Evolutionary conservation across 1,140 invertebrate species (phyloP), one percentile per base, ranked within the genome.

Genomic region (Batillaria attramentaria): DNA sequence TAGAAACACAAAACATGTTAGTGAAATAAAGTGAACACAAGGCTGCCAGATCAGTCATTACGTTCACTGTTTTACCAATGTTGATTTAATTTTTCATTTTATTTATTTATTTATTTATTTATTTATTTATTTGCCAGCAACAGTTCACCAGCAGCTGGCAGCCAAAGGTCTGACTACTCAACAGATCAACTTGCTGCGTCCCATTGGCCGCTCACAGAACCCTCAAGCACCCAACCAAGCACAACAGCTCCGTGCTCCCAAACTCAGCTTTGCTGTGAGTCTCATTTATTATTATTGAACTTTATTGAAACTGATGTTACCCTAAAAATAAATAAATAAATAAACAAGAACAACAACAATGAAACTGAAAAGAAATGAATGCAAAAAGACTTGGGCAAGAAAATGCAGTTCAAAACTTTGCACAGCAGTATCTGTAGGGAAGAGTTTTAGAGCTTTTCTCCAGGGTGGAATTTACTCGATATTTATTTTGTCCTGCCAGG

Each of bases 141-240:
- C 82, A 43, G 87, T 85, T 39, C 87, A 84, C 70, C 87, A 85
- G 78, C 87, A 85, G 73, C 79, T 84, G 76, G 81, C 78, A 6
- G 83, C 84, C 39, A 89, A 86, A n/a, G 83, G 80, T 46, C 66
- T 87, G 57, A 85, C 83, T 62, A 86, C 73, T 70, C 83, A 85
- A 68, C 88, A 84, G 72, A 84, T 86, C 54, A 85, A 84, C 88
- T 88, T 87, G 81, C 85, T 79, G 84, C 89, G 95, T 28, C 84
- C 73, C 39, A 77, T 78, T 13, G 79, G 93, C 57, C 92, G 93
- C 68, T 85, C 93, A 42, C 93, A 93, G 75, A 88, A 90, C 0
- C 85, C 78, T 90, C 28, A 74, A 73, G 70, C 78, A 28, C 39
- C 70, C 50, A 68, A 74, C 60, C 62, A 77, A 74, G 62, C 77